phyloP scores from a whole-genome alignment of 2,888 invertebrate species.

The Malthinus flaveolus region DNA sequence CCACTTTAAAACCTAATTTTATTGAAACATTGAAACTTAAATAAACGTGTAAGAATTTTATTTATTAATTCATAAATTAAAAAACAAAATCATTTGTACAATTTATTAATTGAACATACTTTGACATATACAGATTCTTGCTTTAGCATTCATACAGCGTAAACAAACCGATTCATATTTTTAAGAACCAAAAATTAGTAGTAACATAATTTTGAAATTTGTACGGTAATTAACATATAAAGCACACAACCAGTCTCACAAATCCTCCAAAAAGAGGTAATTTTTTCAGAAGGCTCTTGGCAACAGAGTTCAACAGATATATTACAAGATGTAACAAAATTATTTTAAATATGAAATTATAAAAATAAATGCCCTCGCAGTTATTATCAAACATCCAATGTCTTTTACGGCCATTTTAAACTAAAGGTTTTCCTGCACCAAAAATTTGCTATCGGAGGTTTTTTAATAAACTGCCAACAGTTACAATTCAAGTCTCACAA shows the following conservation, averaged over 20 bases:
- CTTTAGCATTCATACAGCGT: not conserved
- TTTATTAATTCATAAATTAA: no score
- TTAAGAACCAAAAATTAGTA: not conserved
- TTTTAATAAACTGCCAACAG: no score
- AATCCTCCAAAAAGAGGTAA: conserved; percentile 35
- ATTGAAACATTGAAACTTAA: no score
- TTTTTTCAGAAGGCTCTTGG: conserved; percentile 12
- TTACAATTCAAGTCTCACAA: no score
- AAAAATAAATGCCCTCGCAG: no score
- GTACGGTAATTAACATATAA: conserved; percentile 15
- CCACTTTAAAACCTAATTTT: no score
- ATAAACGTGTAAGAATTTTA: no score
- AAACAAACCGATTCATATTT: not conserved
- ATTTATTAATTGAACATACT: conserved; percentile 4
- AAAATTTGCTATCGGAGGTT: no score
- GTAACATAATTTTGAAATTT: conserved; percentile 1
- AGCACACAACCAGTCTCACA: conserved; percentile 45
- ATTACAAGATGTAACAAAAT: not conserved
- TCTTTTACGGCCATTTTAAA: no score
- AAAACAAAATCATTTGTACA: not conserved
- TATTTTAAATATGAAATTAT: no score
- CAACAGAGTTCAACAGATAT: conserved; percentile 10
- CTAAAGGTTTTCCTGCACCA: no score
- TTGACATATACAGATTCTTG: not conserved
- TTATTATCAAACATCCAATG: no score